Base-by-base conservation (phyloP, 1,140 invertebrate species). In the Drosophila ohnishii region DNA sequence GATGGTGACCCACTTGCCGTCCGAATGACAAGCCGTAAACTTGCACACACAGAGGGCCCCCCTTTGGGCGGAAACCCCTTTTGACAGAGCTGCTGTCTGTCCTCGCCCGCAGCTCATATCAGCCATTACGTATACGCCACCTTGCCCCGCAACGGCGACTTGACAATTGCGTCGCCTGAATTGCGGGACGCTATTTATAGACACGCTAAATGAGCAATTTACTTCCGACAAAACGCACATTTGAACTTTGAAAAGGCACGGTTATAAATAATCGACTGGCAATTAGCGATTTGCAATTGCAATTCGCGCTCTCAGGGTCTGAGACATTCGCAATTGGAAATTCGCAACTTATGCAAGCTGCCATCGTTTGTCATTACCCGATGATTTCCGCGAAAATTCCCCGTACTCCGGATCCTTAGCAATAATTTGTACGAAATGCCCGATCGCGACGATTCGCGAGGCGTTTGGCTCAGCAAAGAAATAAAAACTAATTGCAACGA, bases 201-300 rank as follows among this genome's bases (percentile, higher is more conserved):
- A 66, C 40, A 34, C 62, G 44, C 71, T 73, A 64, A 84, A 67
- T 76, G 78, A 65, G 66, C 67, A 79, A 86, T 83, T 75, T 67
- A 77, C 79, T 87, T 87, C 84, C 83, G 84, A 64, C 76, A 58
- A 73, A 83, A 82, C 76, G 84, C 83, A 88, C 73, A 79, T 64
- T 87, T 88, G 72, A 87, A 87, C 83, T 88, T 83, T 88, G 53
- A 39, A 75, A 67, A 76, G 47, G 48, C 70, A 58, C 63, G 57
- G 57, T 48, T 86, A 86, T 78, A 81, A 78, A 79, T 87, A 86
- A 74, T 86, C 63, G 63, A 28, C 14, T 45, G 58, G 48, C 72
- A 82, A 82, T 79, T 70, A 72, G 60, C 61, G 70, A 70, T 65
- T 70, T 45, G 56, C 69, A 65, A 73, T 55, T 73, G 61, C 71